Percentiles rank a stretch among this genome's conserved stretches.
Conservation (phyloP, 2,113 vertebrate genomes). For the Neodon shergylaensis region DNA sequence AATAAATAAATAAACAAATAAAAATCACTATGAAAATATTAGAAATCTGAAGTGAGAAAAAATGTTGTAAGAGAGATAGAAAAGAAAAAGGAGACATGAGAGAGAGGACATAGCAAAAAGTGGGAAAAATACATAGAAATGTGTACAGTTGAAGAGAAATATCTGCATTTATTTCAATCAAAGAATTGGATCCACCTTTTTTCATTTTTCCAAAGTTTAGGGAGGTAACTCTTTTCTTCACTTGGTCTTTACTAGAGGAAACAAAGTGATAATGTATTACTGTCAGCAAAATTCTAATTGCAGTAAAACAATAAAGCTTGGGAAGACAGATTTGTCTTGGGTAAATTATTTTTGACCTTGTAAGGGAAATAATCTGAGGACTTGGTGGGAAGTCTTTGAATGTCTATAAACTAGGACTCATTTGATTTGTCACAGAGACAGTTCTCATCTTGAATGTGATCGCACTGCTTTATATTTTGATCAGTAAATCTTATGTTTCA, state of each 20-base stretch:
- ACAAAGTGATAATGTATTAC: constrained; percentile 51
- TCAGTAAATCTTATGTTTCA: constrained; percentile 71
- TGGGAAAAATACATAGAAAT: background rate
- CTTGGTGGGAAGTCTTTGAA: constrained; percentile 41
- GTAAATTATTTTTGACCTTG: constrained; percentile 51
- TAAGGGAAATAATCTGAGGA: constrained; percentile 26
- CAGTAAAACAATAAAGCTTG: constrained; percentile 20
- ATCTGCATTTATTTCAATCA: background rate
- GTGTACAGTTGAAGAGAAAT: background rate
- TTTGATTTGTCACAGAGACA: constrained; percentile 70
- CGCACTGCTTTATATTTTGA: constrained; percentile 66
- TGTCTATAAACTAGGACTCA: constrained; percentile 38
- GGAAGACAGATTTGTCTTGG: constrained; percentile 35
- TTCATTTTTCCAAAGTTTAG: constrained; percentile 52
- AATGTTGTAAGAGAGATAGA: background rate
- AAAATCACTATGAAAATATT: background rate
- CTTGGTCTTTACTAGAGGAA: constrained; percentile 66
- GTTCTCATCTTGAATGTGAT: constrained; percentile 64
- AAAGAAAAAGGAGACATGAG: background rate
- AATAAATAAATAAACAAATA: too few relatives aligned
- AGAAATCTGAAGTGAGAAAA: background rate
- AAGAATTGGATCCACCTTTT: constrained; percentile 8
- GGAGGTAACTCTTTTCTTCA: constrained; percentile 57
- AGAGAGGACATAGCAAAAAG: too few relatives aligned
- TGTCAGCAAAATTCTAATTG: constrained; percentile 70